Evolutionary conservation across 2,113 vertebrate genomes (phyloP), one percentile per base, ranked within the genome.

Genomic region (Tinamus guttatus): DNA sequence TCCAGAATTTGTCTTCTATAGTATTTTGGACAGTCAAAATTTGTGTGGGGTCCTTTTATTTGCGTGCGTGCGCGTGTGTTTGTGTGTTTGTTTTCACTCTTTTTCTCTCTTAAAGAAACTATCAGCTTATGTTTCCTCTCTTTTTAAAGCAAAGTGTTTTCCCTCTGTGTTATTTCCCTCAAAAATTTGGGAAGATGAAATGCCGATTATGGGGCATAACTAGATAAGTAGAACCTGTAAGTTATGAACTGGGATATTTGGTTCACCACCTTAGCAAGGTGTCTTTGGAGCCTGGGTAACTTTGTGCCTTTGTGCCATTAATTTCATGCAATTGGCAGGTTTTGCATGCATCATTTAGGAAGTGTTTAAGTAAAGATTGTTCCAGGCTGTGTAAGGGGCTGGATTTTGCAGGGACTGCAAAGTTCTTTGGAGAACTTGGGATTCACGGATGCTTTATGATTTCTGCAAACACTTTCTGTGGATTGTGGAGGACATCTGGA

Each of bases 191-290:
- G 59, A 17, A 36, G 16, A 16, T 13, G 16, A 43, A 74, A 65
- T 8, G 17, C 49, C 32, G 17, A 1, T 28, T 45, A 25, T 2
- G 1, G 15, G 34, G 15, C 30, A 11, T 5, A n/a, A n/a, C 68
- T 47, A 10, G 21, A 51, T 13, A 13, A 76, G 70, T 47, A 91
- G 36, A 68, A 25, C 5, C 58, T 78, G 27, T 28, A 43, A 47
- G 18, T 40, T 60, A 34, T 56, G 62, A 85, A 14, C 5, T 41
- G 34, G 70, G 10, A 22, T 47, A 25, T 7, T 9, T 8, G 17
- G 22, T 21, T 51, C 17, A 60, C 2, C 2, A 13, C 19, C 25
- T 64, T 36, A 24, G 2, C 0, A 4, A 80, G 36, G 13, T 56
- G 4, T 73, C 9, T 71, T 28, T 71, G 34, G 65, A 68, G 12